phyloP scores from a whole-genome alignment of 2,888 invertebrate species.

The Melinaea menophilus region DNA sequence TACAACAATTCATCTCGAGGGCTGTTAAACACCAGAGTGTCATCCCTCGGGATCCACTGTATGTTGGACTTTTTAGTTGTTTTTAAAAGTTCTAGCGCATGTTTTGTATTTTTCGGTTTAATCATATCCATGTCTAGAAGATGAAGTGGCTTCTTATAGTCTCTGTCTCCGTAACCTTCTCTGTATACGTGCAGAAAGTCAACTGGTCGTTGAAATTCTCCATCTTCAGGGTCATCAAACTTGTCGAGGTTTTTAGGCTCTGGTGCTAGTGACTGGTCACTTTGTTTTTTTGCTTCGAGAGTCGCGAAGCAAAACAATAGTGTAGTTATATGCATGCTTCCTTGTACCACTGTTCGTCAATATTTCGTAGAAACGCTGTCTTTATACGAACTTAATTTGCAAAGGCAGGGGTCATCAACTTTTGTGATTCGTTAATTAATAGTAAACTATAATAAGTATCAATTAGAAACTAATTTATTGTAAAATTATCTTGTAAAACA shows the following conservation, averaged over 20 bases:
- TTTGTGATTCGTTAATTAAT: background rate
- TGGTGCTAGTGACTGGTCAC: background rate
- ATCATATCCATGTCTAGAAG: slow-evolving; percentile 35
- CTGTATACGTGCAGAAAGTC: slow-evolving; percentile 49
- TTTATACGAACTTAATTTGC: background rate
- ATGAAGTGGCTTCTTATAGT: slow-evolving; percentile 39
- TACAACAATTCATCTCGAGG: slow-evolving; percentile 32
- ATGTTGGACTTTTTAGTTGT: slow-evolving; percentile 15
- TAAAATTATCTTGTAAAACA: too few species aligned
- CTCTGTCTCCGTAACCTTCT: slow-evolving; percentile 41
- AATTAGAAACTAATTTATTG: too few species aligned
- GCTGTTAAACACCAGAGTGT: slow-evolving; percentile 20
- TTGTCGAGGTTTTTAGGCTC: background rate
- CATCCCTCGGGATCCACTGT: background rate
- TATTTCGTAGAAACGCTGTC: background rate
- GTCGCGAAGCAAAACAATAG: background rate
- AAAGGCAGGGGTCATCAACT: background rate
- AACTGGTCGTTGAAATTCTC: slow-evolving; percentile 31
- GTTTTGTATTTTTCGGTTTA: slow-evolving; percentile 25
- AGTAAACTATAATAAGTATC: background rate
- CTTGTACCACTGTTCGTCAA: background rate
- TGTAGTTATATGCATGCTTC: background rate
- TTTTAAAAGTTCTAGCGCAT: slow-evolving; percentile 27
- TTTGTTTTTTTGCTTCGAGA: background rate
- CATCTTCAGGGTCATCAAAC: slow-evolving; percentile 8